Evolutionary conservation across 2,888 invertebrate genomes (phyloP).

Genomic region (Agrotis exclamationis): DNA sequence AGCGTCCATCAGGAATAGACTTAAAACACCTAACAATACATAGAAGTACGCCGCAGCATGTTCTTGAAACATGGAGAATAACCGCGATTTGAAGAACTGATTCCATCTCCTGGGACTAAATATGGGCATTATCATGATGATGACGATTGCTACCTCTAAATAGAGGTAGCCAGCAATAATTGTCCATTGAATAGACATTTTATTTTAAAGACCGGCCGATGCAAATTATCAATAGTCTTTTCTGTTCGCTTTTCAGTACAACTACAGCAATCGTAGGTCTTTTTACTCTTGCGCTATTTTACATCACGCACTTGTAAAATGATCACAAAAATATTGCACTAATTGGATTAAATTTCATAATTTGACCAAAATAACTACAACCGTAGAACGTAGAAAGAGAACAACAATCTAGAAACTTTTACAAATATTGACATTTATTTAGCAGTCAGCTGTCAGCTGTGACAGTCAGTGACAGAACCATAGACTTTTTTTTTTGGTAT

Average conservation of each 20-base stretch:
- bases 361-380: slow-evolving; percentile 11
- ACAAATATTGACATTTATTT: neutral
- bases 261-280: neutral
- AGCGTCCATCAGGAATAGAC: slow-evolving; percentile 93
- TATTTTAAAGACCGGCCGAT: slow-evolving; percentile 57
- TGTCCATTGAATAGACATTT: slow-evolving; percentile 96
- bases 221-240: neutral
- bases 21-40: slow-evolving; percentile 90
- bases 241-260: neutral
- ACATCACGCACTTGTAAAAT: neutral
- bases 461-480: too few relatives aligned
- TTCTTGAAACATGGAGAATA: slow-evolving; percentile 92
- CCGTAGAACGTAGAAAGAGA: too few relatives aligned
- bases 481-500: too few relatives aligned
- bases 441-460: too few relatives aligned
- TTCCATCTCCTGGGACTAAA: slow-evolving; percentile 95
- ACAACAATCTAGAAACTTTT: neutral
- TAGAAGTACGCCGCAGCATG: slow-evolving; percentile 93
- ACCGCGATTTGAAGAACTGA: slow-evolving; percentile 93
- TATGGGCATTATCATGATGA: slow-evolving; percentile 93
- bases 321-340: neutral
- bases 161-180: slow-evolving; percentile 94
- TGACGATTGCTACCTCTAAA: slow-evolving; percentile 92
- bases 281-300: neutral
- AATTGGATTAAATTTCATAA: neutral